Evolutionary conservation across 2,113 vertebrate genomes (phyloP).

Genomic region (Thymallus thymallus): DNA sequence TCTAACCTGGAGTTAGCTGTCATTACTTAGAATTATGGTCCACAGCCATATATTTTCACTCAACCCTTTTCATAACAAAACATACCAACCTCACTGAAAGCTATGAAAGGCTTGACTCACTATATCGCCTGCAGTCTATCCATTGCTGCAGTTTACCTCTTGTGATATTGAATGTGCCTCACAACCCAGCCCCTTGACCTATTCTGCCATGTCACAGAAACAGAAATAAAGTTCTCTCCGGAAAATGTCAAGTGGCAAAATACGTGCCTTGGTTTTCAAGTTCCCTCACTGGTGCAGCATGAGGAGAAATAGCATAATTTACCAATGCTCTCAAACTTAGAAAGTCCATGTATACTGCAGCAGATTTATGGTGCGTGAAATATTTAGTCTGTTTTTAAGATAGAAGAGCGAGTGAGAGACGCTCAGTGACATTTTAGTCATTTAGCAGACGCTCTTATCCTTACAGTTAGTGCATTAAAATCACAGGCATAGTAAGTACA

Average conservation of each 20-base stretch:
- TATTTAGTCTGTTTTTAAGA: slow-evolving; percentile 11
- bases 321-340: neutral
- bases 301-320: neutral
- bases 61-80: neutral
- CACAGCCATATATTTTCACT: neutral
- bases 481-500: too few relatives aligned
- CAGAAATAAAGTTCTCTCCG: neutral
- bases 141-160: neutral
- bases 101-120: neutral
- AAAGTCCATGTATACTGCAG: slow-evolving; percentile 15
- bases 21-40: neutral
- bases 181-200: neutral
- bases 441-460: too few relatives aligned
- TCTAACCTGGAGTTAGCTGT: neutral
- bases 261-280: neutral
- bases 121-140: neutral
- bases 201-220: neutral
- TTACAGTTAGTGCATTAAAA: too few relatives aligned
- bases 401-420: neutral
- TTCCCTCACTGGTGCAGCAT: neutral
- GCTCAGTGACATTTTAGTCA: too few relatives aligned
- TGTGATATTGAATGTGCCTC: neutral
- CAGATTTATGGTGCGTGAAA: neutral
- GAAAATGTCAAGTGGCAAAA: slow-evolving; percentile 1
- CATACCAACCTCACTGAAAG: neutral